Conservation (phyloP, 2,888 invertebrate genomes). For the Gari tellinella region DNA sequence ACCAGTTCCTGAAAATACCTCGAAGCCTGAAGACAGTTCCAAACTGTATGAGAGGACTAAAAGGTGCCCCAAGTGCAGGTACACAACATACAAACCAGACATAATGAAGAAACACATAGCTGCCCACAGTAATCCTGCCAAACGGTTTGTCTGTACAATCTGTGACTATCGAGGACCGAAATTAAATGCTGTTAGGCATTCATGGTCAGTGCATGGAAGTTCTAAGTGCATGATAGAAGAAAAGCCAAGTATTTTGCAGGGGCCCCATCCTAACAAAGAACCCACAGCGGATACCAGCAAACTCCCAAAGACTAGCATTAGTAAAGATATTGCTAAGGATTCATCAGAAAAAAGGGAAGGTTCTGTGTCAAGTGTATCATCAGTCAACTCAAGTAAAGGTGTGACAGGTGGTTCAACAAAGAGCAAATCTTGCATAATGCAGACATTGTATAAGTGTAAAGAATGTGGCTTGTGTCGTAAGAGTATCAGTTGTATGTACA, state of each 20-base stretch:
- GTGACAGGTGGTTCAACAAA: not conserved
- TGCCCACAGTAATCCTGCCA: constrained; percentile 41
- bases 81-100: constrained; percentile 46
- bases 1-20: no score
- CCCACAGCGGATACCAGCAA: no score
- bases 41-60: no score
- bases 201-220: not conserved
- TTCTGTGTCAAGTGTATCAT: constrained; percentile 1
- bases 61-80: constrained; percentile 65
- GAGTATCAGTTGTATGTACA: constrained; percentile 51
- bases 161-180: constrained; percentile 52
- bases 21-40: no score
- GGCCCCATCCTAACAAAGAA: no score
- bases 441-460: constrained; percentile 57
- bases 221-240: no score
- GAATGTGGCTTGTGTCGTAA: constrained; percentile 58
- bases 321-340: no score
- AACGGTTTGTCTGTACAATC: constrained; percentile 45
- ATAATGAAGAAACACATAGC: constrained; percentile 39
- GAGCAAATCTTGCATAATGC: constrained; percentile 29
- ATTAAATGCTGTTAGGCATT: constrained; percentile 48
- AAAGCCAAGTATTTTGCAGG: no score
- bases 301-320: no score
- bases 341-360: not conserved
- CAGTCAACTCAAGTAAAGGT: not conserved